A percentile compares a stretch with the other conserved stretches of the same genome.
Conservation (phyloP, 1,140 invertebrate species). For the Wasmannia auropunctata region DNA sequence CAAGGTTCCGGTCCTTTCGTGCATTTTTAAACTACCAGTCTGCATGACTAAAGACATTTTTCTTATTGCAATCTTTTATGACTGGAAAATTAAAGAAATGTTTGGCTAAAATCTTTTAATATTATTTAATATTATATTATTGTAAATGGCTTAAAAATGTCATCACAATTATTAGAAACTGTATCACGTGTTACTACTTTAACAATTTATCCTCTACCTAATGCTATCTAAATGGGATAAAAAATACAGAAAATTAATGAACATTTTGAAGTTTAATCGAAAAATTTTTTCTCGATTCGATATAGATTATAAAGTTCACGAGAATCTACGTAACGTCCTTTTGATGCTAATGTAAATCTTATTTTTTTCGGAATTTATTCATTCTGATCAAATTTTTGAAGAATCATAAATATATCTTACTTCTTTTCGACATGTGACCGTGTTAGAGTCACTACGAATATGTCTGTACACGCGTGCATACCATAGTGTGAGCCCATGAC, state of each 20-base stretch:
- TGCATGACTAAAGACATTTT: background rate
- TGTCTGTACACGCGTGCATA: conserved; percentile 32
- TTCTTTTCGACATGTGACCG: background rate
- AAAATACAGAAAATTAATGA: too few species aligned
- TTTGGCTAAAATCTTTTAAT: background rate
- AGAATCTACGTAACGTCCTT: background rate
- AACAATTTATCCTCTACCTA: background rate
- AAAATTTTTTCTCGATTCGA: background rate
- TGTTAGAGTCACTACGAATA: background rate
- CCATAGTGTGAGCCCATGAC: conserved; percentile 63
- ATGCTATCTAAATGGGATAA: too few species aligned
- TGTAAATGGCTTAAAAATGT: background rate
- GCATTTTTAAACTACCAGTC: conserved; percentile 10
- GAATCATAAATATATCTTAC: background rate
- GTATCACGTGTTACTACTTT: background rate
- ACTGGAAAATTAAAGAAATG: background rate
- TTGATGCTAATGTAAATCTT: background rate
- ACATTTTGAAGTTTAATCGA: background rate
- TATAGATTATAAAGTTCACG: background rate
- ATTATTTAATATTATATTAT: too few species aligned
- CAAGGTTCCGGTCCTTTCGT: background rate
- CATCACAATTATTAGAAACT: background rate
- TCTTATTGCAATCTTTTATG: background rate
- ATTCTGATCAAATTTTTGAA: background rate
- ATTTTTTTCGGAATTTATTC: background rate